Base-by-base conservation (phyloP, 2,113 vertebrate species). In the Murina feae region DNA sequence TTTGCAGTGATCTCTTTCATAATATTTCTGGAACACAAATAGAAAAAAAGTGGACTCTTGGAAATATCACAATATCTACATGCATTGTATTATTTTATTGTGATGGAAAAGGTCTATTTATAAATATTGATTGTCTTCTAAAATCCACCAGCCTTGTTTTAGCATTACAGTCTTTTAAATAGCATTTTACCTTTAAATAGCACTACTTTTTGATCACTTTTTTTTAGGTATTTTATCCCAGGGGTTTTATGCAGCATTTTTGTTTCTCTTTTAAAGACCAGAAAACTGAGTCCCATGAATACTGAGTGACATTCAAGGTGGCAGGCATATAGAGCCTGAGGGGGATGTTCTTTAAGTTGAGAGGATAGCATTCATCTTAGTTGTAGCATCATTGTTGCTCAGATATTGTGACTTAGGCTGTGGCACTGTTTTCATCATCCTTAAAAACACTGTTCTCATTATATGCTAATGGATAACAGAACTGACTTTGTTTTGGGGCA, bases 71-170 rank as follows among this genome's bases (percentile, higher is more conserved):
- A 78, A 1, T 91, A 65, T 95, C 86, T 94, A n/a, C 72, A 32
- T 78, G 85, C 65, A 76, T 91, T 87, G 11, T 39, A 16, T 72
- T 92, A 60, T 87, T 95, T 87, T 87, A 95, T 68, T n/a, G 74
- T 58, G 89, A 94, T 88, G 92, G 95, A 75, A 95, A 89, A 90
- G 42, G 58, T 55, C 92, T 90, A 86, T 95, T 96, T 93, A 94
- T 85, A 95, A 94, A 78, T 95, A 97, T 96, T 66, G 95, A 95
- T 95, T 74, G 60, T 88, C 28, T 92, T 35, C 60, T 92, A 81
- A 94, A 96, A 85, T 84, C 81, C 60, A 65, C 72, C 21, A 93
- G 55, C 51, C 39, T 80, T 39, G 88, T 91, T 96, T 89, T 92
- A 65, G 84, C 60, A 69, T 49, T 39, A 44, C 11, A 37, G 66